Evolutionary conservation across 2,888 invertebrate genomes (phyloP).

Genomic region (Choreutis nemorana): DNA sequence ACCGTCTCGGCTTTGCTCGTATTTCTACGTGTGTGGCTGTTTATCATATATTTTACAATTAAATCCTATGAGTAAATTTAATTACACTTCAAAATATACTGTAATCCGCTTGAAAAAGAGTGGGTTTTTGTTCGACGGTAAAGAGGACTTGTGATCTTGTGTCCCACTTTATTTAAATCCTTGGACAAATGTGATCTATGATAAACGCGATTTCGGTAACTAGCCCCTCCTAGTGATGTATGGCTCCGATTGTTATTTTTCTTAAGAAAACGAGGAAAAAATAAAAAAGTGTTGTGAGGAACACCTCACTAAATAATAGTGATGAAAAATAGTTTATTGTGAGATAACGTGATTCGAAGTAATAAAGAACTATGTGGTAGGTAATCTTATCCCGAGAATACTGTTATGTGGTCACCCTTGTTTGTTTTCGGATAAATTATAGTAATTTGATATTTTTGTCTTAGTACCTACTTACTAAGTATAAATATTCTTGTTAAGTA

Average conservation of each 20-base stretch:
- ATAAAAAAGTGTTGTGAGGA: conserved; percentile 42
- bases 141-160: conserved; percentile 18
- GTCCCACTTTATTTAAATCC: conserved; percentile 33
- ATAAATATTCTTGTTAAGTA: conserved; percentile 5
- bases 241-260: conserved; percentile 48
- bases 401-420: conserved; percentile 41
- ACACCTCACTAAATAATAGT: conserved; percentile 47
- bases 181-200: conserved; percentile 63
- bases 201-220: conserved; percentile 64
- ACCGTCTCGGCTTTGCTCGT: conserved; percentile 45
- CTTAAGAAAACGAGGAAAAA: conserved; percentile 36
- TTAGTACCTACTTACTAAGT: conserved; percentile 7
- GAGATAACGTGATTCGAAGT: conserved; percentile 57
- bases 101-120: too few species aligned
- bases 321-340: conserved; percentile 61
- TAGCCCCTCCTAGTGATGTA: conserved; percentile 50
- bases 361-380: conserved; percentile 28
- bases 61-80: too few species aligned
- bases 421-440: conserved; percentile 37
- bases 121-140: too few species aligned
- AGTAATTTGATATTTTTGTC: conserved; percentile 38
- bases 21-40: conserved; percentile 65
- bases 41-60: too few species aligned
- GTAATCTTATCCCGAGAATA: conserved; percentile 32
- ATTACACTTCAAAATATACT: too few species aligned